Base-by-base conservation (phyloP, 2,888 invertebrate species). In the Prosapia bicincta region DNA sequence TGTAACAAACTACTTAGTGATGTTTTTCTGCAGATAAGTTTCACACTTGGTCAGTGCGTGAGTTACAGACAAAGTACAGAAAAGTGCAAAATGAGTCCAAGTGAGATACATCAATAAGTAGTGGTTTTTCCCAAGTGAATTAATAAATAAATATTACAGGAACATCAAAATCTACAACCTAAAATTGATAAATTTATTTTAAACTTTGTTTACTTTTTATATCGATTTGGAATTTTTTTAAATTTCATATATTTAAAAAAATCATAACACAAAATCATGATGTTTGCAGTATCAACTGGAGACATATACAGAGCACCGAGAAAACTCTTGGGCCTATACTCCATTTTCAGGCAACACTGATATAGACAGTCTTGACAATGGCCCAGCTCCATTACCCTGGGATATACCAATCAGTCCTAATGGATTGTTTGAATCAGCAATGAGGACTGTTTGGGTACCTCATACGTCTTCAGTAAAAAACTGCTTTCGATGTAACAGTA, bases 221-320 rank as follows among this genome's bases (percentile, higher is more conserved):
- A 15, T 15, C 9, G 10, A 66, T 66, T 10, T 15, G 10, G 66
- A 66, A 66, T 15, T 66, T 66, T 38, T 13, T 38, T 38, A 13
- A 38, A 13, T 9, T 38, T 38, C 13, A 13, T 13, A 38, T 38
- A 38, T 38, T 38, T 9, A 38, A 38, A 13, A 38, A 13, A 38
- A 38, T 38, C 13, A 38, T 13, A 38, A 38, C 38, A 38, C 38
- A 38, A 38, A n/a, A n/a, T n/a, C n/a, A n/a, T n/a, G n/a, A 5
- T 67, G 26, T 67, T 75, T 76, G 9, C 82, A 88, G 87, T 88
- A 88, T 80, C 85, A 86, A 26, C 81, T 88, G 76, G 87, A 88
- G 81, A 87, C 87, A 9, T 88, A 86, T 81, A 86, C 86, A 5
- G 88, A 88, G 81, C 84, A 84, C 66, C 82, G 88, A 65, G 85